These are phyloP conservation scores for Oncorhynchus keta DNA, from an alignment of 2,113 vertebrate species.

Conservation along the genomic window DNA sequence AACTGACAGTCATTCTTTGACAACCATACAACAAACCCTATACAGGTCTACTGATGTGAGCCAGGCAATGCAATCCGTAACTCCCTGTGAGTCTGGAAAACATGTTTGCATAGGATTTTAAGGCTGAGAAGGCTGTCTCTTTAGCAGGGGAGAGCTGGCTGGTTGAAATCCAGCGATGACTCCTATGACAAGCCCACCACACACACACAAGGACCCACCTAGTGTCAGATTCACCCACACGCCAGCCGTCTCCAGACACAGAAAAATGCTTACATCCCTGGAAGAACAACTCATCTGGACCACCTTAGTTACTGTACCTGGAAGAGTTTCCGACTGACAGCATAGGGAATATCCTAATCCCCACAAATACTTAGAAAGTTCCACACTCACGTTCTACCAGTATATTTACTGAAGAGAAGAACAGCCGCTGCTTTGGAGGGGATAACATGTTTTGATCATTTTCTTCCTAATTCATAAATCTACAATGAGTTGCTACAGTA, in stretches of 20 bases:
- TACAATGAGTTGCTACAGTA: not conserved
- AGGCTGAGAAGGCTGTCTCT: too few species aligned
- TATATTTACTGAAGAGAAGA: not conserved
- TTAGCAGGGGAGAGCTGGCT: too few species aligned
- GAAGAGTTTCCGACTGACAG: not conserved
- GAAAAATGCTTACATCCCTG: not conserved
- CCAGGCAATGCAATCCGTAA: too few species aligned
- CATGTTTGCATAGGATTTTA: too few species aligned
- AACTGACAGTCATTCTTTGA: too few species aligned
- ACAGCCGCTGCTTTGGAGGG: not conserved
- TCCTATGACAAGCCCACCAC: not conserved
- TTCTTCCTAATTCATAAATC: not conserved
- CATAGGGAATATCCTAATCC: not conserved
- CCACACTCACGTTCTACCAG: not conserved
- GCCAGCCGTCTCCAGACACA: not conserved
- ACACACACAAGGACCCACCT: not conserved
- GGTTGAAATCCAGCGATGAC: too few species aligned
- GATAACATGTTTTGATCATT: not conserved
- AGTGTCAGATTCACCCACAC: not conserved
- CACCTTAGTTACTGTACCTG: not conserved
- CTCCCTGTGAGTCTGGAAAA: too few species aligned
- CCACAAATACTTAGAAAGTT: not conserved
- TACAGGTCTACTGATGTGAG: too few species aligned
- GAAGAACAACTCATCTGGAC: not conserved
- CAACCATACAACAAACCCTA: too few species aligned